Evolutionary conservation across 2,888 invertebrate genomes (phyloP), one percentile per base, ranked within the genome.

Genomic region (Drosophila atroscutellata): DNA sequence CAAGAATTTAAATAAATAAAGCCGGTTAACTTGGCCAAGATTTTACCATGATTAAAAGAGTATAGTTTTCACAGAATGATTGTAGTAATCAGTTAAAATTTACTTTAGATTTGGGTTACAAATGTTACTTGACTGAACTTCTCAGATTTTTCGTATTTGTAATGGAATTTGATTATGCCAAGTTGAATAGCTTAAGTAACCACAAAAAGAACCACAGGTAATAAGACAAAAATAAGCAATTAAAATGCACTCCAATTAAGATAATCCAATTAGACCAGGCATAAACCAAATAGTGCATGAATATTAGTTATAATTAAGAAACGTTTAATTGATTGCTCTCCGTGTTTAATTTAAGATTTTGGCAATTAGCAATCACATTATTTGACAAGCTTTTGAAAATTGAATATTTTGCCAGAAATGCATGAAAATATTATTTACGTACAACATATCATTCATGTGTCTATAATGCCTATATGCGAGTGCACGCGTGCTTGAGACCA

Each of bases 361-460:
- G 57, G 28, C 73, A 80, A 81, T 86, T 82, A 77, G 74, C 67
- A 75, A 80, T 71, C 59, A 63, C 80, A 86, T 76, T 80, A 75
- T 73, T 72, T 75, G 52, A 52, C 32, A 65, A 62, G 59, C 57
- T 47, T 28, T 60, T 68, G 49, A 39, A 66, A 26, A 34, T 30
- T 63, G 39, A 57, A 49, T 68, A 61, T 72, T 57, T 62, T 50
- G 34, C 52, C 51, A 24, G 18, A 54, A 61, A 36, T 45, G 67
- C 39, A 64, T 55, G 62, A 39, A 69, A 79, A 81, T 82, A 62
- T 70, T 54, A 66, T 55, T 55, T 54, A 52, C 26, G 18, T 28
- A 2, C 1, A 28, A 28, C 0, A 18, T 30, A 26, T 32, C 15
- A 36, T 11, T 34, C 0, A 26, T 49, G 50, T 37, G 69, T 67